A percentile compares a stretch with the other conserved stretches of the same genome.
Evolutionary conservation across 2,888 invertebrate genomes (phyloP).

Genomic region (Carabus problematicus): DNA sequence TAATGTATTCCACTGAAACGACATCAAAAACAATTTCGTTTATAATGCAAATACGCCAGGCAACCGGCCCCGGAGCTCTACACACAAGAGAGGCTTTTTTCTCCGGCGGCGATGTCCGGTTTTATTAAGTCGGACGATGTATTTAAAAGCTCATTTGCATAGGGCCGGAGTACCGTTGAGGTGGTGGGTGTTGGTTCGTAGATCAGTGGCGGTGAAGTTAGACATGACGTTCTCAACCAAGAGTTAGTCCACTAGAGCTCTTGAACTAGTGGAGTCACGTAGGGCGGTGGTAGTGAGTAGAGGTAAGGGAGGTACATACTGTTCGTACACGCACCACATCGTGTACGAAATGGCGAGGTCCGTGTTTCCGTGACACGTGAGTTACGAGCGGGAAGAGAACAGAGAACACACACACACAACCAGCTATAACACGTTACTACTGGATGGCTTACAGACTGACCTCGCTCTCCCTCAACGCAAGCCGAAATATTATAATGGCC

Average conservation of each 20-base stretch:
- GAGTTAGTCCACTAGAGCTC: too few relatives aligned
- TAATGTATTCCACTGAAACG: constrained; percentile 41
- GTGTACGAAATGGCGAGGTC: constrained; percentile 6
- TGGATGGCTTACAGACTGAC: neutral
- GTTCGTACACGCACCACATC: neutral
- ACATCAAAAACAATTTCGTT: constrained; percentile 43
- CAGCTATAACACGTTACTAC: constrained; percentile 10
- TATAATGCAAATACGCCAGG: constrained; percentile 41
- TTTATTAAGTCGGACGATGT: constrained; percentile 44
- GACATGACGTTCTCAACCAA: too few relatives aligned
- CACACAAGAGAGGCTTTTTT: constrained; percentile 28
- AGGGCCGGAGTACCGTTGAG: constrained; percentile 4
- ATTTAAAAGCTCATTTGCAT: constrained; percentile 47
- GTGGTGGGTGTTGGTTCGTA: neutral
- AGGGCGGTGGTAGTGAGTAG: too few relatives aligned
- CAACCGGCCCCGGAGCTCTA: neutral
- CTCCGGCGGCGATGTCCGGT: constrained; percentile 40
- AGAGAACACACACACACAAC: constrained; percentile 15
- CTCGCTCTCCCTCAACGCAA: neutral
- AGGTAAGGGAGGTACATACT: too few relatives aligned
- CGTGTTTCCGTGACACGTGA: constrained; percentile 39
- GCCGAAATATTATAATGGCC: constrained; percentile 33
- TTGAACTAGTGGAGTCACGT: too few relatives aligned
- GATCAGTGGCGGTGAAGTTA: too few relatives aligned
- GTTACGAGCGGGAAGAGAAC: constrained; percentile 31